A percentile compares a stretch with the other conserved stretches of the same genome.
Conservation (phyloP, 2,888 invertebrate genomes). For the Exocentrus adspersus region DNA sequence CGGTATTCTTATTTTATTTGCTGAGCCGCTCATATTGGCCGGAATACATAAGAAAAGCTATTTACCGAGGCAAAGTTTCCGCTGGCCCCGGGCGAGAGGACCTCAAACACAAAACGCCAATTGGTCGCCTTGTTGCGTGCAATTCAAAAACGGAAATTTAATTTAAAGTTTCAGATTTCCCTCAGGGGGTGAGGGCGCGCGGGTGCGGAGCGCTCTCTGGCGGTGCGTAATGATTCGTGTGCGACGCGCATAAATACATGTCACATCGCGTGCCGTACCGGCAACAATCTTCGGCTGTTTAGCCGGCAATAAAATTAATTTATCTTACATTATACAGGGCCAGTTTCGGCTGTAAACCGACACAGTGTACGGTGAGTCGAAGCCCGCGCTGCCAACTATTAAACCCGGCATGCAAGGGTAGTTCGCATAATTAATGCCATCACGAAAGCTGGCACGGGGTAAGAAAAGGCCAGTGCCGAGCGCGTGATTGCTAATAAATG, state of each 20-base stretch:
- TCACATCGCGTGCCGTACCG: conserved; percentile 63
- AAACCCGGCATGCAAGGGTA: conserved; percentile 60
- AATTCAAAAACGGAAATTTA: conserved; percentile 64
- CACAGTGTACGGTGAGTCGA: conserved; percentile 54
- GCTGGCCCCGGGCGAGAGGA: conserved; percentile 49
- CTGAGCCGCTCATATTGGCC: conserved; percentile 51
- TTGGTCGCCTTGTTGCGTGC: conserved; percentile 63
- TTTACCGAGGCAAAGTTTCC: conserved; percentile 52
- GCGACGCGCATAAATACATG: conserved; percentile 57
- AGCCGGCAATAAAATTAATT: conserved; percentile 66
- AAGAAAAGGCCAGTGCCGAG: conserved; percentile 62
- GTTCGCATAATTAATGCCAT: conserved; percentile 62
- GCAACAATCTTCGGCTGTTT: conserved; percentile 65
- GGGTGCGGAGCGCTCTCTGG: conserved; percentile 23
- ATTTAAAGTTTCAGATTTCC: conserved; percentile 63
- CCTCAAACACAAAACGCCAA: conserved; percentile 60
- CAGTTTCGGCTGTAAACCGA: conserved; percentile 60
- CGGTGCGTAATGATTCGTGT: conserved; percentile 52
- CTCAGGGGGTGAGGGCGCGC: conserved; percentile 11
- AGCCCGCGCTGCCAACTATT: conserved; percentile 52
- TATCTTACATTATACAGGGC: conserved; percentile 61
- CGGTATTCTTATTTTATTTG: conserved; percentile 62
- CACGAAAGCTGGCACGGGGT: conserved; percentile 63
- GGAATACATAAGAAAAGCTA: conserved; percentile 59
- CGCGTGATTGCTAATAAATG: conserved; percentile 64